Base-by-base conservation (phyloP, 2,113 vertebrate genomes). In the Coryphaenoides rupestris region DNA sequence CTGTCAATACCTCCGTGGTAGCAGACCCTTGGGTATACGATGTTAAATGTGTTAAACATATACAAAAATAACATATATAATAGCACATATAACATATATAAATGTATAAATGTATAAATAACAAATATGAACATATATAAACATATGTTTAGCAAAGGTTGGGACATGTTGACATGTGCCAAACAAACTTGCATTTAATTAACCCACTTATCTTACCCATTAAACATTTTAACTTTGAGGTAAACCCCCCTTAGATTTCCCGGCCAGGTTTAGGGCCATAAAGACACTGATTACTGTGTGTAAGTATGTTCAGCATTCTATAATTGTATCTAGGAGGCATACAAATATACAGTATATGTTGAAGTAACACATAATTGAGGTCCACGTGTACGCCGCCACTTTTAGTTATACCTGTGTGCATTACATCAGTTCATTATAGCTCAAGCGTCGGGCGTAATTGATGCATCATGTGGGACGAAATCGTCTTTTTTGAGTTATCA, bases 131-230 rank as follows among this genome's bases (percentile, higher is more conserved):
- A n/a, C n/a, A n/a, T n/a, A n/a, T n/a, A n/a, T n/a, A n/a, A n/a
- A n/a, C n/a, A n/a, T n/a, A n/a, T n/a, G n/a, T n/a, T n/a, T n/a
- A n/a, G n/a, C n/a, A n/a, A 58, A 69, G 79, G 75, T 61, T 74
- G 66, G 33, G 64, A 80, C 63, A n/a, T n/a, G n/a, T 71, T 71
- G 82, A 81, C 77, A 81, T 75, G 77, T 72, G 81, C 52, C 55
- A 63, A 49, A 68, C 65, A 70, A 70, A 66, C 3, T 40, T 45
- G 49, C n/a, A n/a, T 60, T 58, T 40, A 28, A 28, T 28, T 28
- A 28, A 6, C 26, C 26, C 6, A 0, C 3, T 33, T 10, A n/a
- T n/a, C n/a, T n/a, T n/a, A n/a, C n/a, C n/a, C n/a, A n/a, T n/a
- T n/a, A n/a, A n/a, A 40, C 33, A 40, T 40, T 40, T 40, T 12